Percentiles rank a stretch among this genome's conserved stretches.
Evolutionary conservation across 2,113 vertebrate species (phyloP).

Genomic region (Anolis sagrei): DNA sequence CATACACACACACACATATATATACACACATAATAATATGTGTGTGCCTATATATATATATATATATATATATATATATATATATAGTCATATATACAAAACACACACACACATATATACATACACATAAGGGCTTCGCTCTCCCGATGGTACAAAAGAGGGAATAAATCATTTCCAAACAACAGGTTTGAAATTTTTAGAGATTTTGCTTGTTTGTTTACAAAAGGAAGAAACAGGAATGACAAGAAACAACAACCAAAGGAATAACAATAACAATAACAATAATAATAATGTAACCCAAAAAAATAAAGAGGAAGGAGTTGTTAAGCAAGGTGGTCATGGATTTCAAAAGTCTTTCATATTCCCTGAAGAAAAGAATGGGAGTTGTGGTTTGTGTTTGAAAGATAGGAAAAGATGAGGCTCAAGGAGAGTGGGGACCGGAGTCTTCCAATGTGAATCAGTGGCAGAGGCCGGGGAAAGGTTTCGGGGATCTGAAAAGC

Average conservation of each 20-base stretch:
- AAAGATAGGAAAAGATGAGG: too few species aligned
- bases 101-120: not conserved
- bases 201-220: not conserved
- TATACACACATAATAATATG: slow-evolving; percentile 20
- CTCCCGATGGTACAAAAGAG: slow-evolving; percentile 70
- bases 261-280: slow-evolving; percentile 28
- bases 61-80: too few species aligned
- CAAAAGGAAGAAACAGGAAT: not conserved
- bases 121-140: slow-evolving; percentile 68
- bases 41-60: too few species aligned
- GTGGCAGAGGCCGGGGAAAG: too few species aligned
- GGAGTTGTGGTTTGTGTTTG: too few species aligned
- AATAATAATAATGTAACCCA: too few species aligned
- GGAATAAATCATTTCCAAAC: slow-evolving; percentile 63
- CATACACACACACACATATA: slow-evolving; percentile 1
- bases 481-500: too few species aligned
- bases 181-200: slow-evolving; percentile 41
- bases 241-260: slow-evolving; percentile 33
- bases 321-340: slow-evolving; percentile 34
- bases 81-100: too few species aligned
- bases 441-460: too few species aligned
- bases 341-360: slow-evolving; percentile 50
- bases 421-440: not conserved
- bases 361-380: not conserved
- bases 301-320: too few species aligned